A percentile compares a stretch with the other conserved stretches of the same genome.
Conservation (phyloP, 1,140 invertebrate species). For the Contarinia nasturtii region DNA sequence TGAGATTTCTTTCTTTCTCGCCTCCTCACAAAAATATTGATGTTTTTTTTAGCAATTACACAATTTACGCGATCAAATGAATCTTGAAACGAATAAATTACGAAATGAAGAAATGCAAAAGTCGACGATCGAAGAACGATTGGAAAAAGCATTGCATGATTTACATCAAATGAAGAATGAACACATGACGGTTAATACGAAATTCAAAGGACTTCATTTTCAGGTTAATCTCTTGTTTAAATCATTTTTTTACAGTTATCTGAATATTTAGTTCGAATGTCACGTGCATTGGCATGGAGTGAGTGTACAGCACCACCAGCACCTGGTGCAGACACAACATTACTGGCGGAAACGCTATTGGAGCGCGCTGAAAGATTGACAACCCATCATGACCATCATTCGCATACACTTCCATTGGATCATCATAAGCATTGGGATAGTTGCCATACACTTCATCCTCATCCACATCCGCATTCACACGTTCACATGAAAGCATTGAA, state of each 20-base stretch:
- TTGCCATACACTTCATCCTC: neutral
- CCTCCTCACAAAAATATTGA: neutral
- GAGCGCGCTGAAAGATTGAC: slow-evolving; percentile 53
- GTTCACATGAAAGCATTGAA: slow-evolving; percentile 19
- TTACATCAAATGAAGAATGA: slow-evolving; percentile 27
- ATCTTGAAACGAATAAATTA: slow-evolving; percentile 26
- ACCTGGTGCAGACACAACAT: slow-evolving; percentile 53
- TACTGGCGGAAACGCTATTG: slow-evolving; percentile 57
- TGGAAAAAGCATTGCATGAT: slow-evolving; percentile 53
- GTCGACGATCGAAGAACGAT: slow-evolving; percentile 36
- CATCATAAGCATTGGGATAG: slow-evolving; percentile 24
- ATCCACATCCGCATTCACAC: slow-evolving; percentile 3
- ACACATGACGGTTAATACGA: slow-evolving; percentile 8
- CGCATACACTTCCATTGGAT: slow-evolving; percentile 43
- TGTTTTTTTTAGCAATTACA: slow-evolving; percentile 40
- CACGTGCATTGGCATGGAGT: slow-evolving; percentile 27
- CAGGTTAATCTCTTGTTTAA: neutral
- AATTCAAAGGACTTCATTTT: no score
- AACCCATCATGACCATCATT: slow-evolving; percentile 51
- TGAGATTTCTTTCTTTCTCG: no score
- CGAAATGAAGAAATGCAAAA: slow-evolving; percentile 49
- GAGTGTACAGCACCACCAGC: slow-evolving; percentile 23
- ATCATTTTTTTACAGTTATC: slow-evolving; percentile 7
- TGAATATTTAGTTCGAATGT: slow-evolving; percentile 37
- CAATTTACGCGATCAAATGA: slow-evolving; percentile 43